Base-by-base conservation (phyloP, 2,113 vertebrate genomes). In the Phalacrocorax carbo region DNA sequence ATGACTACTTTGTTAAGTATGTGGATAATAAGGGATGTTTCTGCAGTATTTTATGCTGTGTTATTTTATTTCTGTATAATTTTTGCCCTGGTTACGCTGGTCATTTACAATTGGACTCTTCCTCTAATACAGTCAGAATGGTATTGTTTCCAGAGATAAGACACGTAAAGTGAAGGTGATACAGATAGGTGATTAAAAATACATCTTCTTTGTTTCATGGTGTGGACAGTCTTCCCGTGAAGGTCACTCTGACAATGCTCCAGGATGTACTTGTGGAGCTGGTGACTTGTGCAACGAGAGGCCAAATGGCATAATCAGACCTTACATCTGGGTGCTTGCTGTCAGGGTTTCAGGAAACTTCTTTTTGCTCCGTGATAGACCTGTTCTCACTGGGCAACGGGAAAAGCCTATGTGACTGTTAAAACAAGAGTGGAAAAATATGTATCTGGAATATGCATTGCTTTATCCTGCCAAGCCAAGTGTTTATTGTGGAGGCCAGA, bases 401-500 rank as follows among this genome's bases (percentile, higher is more conserved):
- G 90, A 96, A 94, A 54, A 96, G 94, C 76, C 82, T n/a, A 34
- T 94, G 93, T 78, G 97, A 69, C 86, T 95, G 93, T 96, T 94
- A 76, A 96, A 97, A 96, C 82, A 93, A 96, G 95, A 95, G 92
- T 96, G 96, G 94, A 95, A 96, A 97, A 97, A 86, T 75, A 96
- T 84, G 90, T 96, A 93, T 94, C 96, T 98, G 97, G 96, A 97
- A 96, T 96, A 96, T 64, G 90, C 94, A 83, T 93, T 82, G 89
- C 93, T 90, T 64, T 65, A 65, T 86, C 73, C 95, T 97, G 97
- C 96, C 96, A 97, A 97, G 88, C 58, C 77, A 88, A 96, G 96
- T 93, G 93, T 96, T 97, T 97, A 95, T 96, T 96, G 96, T 96
- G 94, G 92, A 97, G 91, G 82, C 94, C 81, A 92, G 95, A 93